Conservation (phyloP, 1,140 invertebrate genomes). For the Psilanteris sp. region DNA sequence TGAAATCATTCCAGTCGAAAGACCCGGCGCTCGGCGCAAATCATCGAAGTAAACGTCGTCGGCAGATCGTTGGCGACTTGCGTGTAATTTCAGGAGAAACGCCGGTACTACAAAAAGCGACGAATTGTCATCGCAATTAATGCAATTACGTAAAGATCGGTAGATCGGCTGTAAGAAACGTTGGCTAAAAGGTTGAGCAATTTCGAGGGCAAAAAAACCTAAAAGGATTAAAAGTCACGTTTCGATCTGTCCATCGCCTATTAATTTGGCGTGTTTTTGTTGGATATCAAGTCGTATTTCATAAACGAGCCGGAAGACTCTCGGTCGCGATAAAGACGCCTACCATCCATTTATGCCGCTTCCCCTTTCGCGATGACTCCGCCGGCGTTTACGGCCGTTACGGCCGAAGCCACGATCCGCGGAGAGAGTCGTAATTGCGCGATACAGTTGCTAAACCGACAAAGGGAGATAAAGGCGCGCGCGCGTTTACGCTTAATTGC, state of each 20-base stretch:
- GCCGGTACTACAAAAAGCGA: too few species aligned
- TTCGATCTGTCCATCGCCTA: background rate
- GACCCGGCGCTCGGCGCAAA: too few species aligned
- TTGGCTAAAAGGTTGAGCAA: too few species aligned
- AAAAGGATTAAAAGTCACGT: background rate
- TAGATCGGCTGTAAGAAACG: too few species aligned
- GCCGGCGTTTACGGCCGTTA: conserved; percentile 19
- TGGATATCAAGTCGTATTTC: conserved; percentile 16
- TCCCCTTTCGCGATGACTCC: conserved; percentile 11
- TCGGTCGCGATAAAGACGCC: conserved; percentile 12
- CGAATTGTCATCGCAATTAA: too few species aligned
- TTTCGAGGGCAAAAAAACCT: too few species aligned
- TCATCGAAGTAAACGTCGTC: too few species aligned
- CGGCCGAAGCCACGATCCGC: background rate
- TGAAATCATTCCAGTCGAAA: too few species aligned
- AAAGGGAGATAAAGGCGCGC: conserved; percentile 16
- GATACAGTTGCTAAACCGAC: conserved; percentile 34
- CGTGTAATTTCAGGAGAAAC: too few species aligned
- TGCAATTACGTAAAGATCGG: too few species aligned
- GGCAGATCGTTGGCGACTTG: too few species aligned
- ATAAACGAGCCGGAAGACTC: conserved; percentile 29
- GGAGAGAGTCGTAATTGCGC: conserved; percentile 21
- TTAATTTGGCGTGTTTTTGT: conserved; percentile 34
- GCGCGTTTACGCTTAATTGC: conserved; percentile 10
- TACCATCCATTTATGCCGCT: conserved; percentile 7